Evolutionary conservation across 2,888 invertebrate species (phyloP).

Genomic region (Aphidius colemani): DNA sequence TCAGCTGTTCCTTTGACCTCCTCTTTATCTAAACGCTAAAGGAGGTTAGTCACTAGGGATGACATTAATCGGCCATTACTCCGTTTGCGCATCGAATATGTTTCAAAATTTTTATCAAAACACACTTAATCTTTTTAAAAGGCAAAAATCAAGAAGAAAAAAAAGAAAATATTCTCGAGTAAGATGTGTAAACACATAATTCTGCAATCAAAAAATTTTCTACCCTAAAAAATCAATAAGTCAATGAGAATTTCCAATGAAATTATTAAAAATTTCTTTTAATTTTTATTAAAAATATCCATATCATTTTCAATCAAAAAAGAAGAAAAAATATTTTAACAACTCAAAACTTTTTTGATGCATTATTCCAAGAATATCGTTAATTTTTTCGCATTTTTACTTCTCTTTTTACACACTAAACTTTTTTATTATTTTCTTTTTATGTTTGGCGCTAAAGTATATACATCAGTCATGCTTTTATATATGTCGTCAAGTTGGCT

Average conservation of each 20-base stretch:
- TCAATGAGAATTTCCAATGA: too few relatives aligned
- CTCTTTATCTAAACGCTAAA: constrained; percentile 7
- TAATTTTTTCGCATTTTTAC: constrained; percentile 10
- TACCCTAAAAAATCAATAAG: too few relatives aligned
- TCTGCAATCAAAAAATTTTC: background rate
- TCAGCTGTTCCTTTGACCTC: background rate
- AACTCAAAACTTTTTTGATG: too few relatives aligned
- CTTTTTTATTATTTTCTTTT: too few relatives aligned
- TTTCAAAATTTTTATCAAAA: background rate
- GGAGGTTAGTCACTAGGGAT: constrained; percentile 17
- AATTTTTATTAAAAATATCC: too few relatives aligned
- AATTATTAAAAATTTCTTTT: too few relatives aligned
- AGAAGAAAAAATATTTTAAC: background rate
- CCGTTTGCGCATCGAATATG: constrained; percentile 19
- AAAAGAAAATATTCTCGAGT: too few relatives aligned
- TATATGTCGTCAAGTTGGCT: constrained; percentile 14
- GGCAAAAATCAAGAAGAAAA: too few relatives aligned
- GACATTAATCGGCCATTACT: constrained; percentile 24
- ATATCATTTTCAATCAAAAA: too few relatives aligned
- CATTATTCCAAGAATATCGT: background rate
- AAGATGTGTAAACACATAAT: too few relatives aligned
- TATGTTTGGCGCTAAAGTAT: background rate
- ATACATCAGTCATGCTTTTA: constrained; percentile 16
- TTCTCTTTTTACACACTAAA: background rate
- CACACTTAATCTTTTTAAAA: too few relatives aligned